phyloP scores from a whole-genome alignment of 2,888 invertebrate species.

The Alviniconcha strummeri region DNA sequence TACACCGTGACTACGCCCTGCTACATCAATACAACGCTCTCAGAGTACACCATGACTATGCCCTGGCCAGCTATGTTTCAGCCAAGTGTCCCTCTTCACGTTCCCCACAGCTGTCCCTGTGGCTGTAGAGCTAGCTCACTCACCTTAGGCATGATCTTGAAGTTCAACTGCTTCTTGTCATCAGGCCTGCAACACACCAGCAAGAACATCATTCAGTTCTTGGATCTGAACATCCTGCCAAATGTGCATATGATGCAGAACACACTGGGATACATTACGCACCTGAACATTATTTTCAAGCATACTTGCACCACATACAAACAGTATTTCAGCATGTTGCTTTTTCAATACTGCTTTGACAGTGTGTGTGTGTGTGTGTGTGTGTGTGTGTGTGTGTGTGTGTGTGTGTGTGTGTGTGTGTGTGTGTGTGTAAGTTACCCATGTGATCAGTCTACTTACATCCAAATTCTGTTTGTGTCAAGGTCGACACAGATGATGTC shows the following conservation, averaged over 20 bases:
- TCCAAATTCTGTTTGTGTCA: slow-evolving; percentile 95
- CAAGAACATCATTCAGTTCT: background rate
- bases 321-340: background rate
- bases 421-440: too few species aligned
- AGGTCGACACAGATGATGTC: slow-evolving; percentile 99
- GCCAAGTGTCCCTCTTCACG: too few species aligned
- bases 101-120: too few species aligned
- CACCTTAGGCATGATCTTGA: slow-evolving; percentile 71
- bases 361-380: too few species aligned
- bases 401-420: too few species aligned
- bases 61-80: too few species aligned
- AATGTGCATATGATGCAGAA: background rate
- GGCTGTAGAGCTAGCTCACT: too few species aligned
- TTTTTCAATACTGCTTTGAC: too few species aligned
- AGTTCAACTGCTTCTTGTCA: slow-evolving; percentile 85
- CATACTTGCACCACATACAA: background rate
- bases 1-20: too few species aligned
- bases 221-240: background rate
- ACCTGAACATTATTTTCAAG: background rate
- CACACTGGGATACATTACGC: background rate
- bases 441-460: slow-evolving; percentile 58
- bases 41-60: too few species aligned
- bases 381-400: too few species aligned
- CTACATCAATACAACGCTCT: too few species aligned
- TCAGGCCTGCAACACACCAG: slow-evolving; percentile 79